Percentiles rank a stretch among this genome's conserved stretches.
Evolutionary conservation across 2,797 vertebrate species (phyloP).

Genomic region (Odontamblyopus lacepedii): DNA sequence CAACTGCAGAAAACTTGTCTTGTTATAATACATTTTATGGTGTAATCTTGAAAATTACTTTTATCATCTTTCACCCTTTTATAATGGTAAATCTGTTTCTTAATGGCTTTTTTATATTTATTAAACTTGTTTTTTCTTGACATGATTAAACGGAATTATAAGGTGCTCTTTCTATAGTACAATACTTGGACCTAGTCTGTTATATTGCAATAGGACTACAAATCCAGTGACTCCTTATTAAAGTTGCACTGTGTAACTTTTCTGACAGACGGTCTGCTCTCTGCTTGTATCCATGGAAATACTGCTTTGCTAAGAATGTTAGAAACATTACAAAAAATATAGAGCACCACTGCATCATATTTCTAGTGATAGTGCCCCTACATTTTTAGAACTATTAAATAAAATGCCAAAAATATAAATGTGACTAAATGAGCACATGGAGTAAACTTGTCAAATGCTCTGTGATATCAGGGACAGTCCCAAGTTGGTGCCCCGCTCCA

Average conservation of each 20-base stretch:
- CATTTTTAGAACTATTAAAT: neutral
- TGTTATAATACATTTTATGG: too few relatives aligned
- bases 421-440: neutral
- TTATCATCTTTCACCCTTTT: too few relatives aligned
- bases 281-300: too few relatives aligned
- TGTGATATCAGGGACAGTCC: neutral
- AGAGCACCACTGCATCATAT: neutral
- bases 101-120: neutral
- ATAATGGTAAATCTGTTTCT: too few relatives aligned
- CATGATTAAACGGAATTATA: too few relatives aligned
- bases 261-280: neutral
- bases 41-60: neutral
- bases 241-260: too few relatives aligned
- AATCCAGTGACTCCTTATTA: neutral
- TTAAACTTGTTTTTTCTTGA: neutral
- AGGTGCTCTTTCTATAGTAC: neutral
- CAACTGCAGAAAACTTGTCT: neutral
- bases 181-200: too few relatives aligned
- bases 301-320: too few relatives aligned
- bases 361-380: neutral
- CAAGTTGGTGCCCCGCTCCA: neutral
- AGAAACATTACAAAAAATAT: neutral
- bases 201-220: neutral
- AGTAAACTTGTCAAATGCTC: neutral
- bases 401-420: neutral